phyloP scores from a whole-genome alignment of 2,888 invertebrate genomes.

The Melanargia galathea region DNA sequence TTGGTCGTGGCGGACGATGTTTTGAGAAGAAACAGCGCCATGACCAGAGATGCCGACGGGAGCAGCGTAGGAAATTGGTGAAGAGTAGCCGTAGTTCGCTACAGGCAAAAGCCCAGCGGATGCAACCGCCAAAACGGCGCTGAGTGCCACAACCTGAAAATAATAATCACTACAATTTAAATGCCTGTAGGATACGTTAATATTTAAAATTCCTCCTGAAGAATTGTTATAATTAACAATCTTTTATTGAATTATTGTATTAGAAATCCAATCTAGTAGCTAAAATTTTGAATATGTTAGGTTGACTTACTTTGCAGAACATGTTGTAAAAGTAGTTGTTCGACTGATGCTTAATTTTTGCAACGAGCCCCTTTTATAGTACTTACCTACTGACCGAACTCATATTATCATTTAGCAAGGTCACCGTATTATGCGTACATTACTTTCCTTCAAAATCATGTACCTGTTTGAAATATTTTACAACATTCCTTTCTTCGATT shows the following conservation, averaged over 20 bases:
- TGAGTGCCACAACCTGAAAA: conserved; percentile 61
- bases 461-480: conserved; percentile 5
- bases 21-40: conserved; percentile 54
- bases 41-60: conserved; percentile 43
- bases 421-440: neutral
- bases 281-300: neutral
- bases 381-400: conserved; percentile 41
- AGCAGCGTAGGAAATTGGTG: conserved; percentile 48
- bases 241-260: neutral
- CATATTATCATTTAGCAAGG: conserved; percentile 42
- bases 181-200: neutral
- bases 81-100: conserved; percentile 55
- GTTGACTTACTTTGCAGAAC: conserved; percentile 69
- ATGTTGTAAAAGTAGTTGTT: conserved; percentile 47
- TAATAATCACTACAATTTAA: conserved; percentile 38
- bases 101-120: conserved; percentile 55
- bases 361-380: conserved; percentile 62
- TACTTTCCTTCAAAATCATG: conserved; percentile 6
- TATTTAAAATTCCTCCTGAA: neutral
- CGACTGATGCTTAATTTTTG: conserved; percentile 61
- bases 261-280: neutral
- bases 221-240: neutral
- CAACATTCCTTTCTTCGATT: no score
- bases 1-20: conserved; percentile 51
- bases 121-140: conserved; percentile 69